Percentiles rank a stretch among this genome's conserved stretches.
phyloP scores from a whole-genome alignment of 2,888 invertebrate genomes.

The Agrilus mali region DNA sequence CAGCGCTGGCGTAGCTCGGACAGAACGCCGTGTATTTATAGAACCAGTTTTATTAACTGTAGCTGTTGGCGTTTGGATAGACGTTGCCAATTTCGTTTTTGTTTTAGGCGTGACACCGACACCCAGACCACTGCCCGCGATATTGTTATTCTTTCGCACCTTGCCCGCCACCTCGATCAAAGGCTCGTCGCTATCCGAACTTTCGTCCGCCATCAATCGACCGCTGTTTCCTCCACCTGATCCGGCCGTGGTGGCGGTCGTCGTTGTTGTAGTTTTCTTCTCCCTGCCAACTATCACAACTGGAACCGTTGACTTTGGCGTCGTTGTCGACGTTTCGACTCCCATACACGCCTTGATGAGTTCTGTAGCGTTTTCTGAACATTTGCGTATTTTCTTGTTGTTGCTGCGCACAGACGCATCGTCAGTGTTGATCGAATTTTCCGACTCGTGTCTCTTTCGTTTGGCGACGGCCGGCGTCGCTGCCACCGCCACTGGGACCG shows the following conservation, averaged over 20 bases:
- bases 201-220: slow-evolving; percentile 45
- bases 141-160: slow-evolving; percentile 38
- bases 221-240: background rate
- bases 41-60: slow-evolving; percentile 11
- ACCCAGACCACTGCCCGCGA: background rate
- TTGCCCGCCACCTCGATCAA: slow-evolving; percentile 57
- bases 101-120: slow-evolving; percentile 4
- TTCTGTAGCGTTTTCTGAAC: slow-evolving; percentile 48
- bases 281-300: background rate
- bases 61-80: slow-evolving; percentile 10
- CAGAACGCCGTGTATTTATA: slow-evolving; percentile 28
- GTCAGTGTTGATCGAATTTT: slow-evolving; percentile 52
- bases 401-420: slow-evolving; percentile 15
- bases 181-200: slow-evolving; percentile 72
- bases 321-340: slow-evolving; percentile 22
- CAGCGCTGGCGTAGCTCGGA: slow-evolving; percentile 25
- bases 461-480: slow-evolving; percentile 35
- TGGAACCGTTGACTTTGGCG: slow-evolving; percentile 17
- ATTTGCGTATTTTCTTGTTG: slow-evolving; percentile 37
- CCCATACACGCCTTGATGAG: slow-evolving; percentile 33
- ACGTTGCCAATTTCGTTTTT: slow-evolving; percentile 8
- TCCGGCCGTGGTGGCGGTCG: background rate
- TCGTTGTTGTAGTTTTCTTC: background rate
- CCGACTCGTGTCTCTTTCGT: slow-evolving; percentile 68
- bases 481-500: slow-evolving; percentile 8